Evolutionary conservation across 1,140 invertebrate genomes (phyloP).

Genomic region (Drosophila ironensis): DNA sequence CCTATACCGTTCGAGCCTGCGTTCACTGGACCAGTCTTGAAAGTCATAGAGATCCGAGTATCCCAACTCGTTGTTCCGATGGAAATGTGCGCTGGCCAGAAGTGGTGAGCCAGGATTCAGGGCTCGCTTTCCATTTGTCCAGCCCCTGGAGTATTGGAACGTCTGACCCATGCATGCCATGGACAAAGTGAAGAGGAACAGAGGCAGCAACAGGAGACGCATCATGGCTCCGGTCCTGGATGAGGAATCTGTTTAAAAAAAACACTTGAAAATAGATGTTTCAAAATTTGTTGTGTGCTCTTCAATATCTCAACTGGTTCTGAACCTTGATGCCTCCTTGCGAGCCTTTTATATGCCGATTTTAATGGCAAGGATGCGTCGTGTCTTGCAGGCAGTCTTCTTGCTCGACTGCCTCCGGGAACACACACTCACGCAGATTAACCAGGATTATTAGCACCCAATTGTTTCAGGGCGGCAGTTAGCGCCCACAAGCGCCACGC

Average conservation of each 20-base stretch:
- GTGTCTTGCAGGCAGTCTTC: slow-evolving; percentile 22
- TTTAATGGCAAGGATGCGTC: slow-evolving; percentile 7
- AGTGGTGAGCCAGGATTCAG: slow-evolving; percentile 46
- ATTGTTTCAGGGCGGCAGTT: slow-evolving; percentile 72
- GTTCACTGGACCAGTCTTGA: slow-evolving; percentile 43
- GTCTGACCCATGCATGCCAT: slow-evolving; percentile 84
- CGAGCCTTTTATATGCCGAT: slow-evolving; percentile 62
- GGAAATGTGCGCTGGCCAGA: slow-evolving; percentile 38
- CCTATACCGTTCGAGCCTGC: slow-evolving; percentile 65
- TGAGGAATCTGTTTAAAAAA: not conserved
- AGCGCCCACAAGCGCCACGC: slow-evolving; percentile 51
- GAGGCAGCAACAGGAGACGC: slow-evolving; percentile 63
- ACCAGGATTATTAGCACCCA: slow-evolving; percentile 76
- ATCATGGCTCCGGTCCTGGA: slow-evolving; percentile 40
- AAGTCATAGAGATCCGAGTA: slow-evolving; percentile 60
- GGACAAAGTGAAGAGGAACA: slow-evolving; percentile 66
- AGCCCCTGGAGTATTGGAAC: slow-evolving; percentile 89
- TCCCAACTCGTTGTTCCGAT: slow-evolving; percentile 41
- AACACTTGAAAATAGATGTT: not conserved
- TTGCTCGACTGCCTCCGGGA: slow-evolving; percentile 31
- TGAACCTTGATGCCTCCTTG: slow-evolving; percentile 30
- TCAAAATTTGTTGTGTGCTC: not conserved
- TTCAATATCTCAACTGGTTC: slow-evolving; percentile 37
- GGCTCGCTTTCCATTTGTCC: slow-evolving; percentile 88
- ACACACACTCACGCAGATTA: slow-evolving; percentile 66